phyloP scores from a whole-genome alignment of 2,888 invertebrate species.

The Timema cristinae region DNA sequence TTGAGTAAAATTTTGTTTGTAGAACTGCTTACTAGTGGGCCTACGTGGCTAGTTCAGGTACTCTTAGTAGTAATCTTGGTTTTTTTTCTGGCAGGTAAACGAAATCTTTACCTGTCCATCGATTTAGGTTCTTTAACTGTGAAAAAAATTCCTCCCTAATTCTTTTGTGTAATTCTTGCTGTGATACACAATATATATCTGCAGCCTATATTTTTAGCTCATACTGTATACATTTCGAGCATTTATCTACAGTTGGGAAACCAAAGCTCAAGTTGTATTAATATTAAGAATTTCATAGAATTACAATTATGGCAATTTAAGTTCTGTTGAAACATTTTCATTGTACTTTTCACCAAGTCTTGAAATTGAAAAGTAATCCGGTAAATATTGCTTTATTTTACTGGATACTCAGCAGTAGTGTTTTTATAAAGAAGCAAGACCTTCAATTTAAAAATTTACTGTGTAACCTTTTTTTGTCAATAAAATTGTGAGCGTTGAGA shows the following conservation, averaged over 20 bases:
- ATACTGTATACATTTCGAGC: too few relatives aligned
- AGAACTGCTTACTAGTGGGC: not conserved
- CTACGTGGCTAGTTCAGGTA: not conserved
- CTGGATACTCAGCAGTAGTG: not conserved
- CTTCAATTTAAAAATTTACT: not conserved
- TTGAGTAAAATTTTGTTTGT: not conserved
- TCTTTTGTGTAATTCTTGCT: too few relatives aligned
- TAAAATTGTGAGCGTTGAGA: not conserved
- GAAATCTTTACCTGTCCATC: not conserved
- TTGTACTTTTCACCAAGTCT: not conserved
- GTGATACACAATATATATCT: too few relatives aligned
- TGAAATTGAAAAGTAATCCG: not conserved
- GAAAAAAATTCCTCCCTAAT: not conserved
- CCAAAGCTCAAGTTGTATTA: not conserved
- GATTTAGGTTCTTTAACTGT: not conserved
- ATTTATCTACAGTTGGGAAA: too few relatives aligned
- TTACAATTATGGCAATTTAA: not conserved
- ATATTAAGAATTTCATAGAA: not conserved
- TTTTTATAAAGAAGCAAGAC: not conserved
- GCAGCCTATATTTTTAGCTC: too few relatives aligned
- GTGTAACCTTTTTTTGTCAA: not conserved
- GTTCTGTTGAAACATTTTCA: not conserved
- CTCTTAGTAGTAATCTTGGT: not conserved
- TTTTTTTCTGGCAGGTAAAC: not conserved
- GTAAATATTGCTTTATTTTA: not conserved